A percentile compares a stretch with the other conserved stretches of the same genome.
Conservation (phyloP, 2,797 vertebrate species). For the Periparus ater region DNA sequence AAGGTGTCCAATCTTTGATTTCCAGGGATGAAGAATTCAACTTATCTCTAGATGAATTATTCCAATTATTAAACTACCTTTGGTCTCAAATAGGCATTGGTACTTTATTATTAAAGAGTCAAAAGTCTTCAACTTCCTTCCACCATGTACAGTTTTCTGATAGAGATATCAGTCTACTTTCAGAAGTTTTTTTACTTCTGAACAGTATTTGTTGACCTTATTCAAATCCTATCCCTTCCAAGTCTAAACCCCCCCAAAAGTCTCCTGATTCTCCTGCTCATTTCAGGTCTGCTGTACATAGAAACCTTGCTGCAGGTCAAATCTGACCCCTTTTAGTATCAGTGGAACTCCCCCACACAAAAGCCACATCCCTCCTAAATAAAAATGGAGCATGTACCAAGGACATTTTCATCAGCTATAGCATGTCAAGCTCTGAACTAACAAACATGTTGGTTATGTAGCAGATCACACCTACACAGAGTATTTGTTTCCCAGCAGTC, state of each 20-base stretch:
- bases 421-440: neutral
- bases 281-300: neutral
- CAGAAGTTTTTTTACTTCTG: neutral
- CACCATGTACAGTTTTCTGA: neutral
- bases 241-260: neutral
- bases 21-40: neutral
- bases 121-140: neutral
- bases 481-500: neutral
- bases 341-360: neutral
- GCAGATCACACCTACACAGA: neutral
- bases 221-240: neutral
- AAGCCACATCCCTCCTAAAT: neutral
- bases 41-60: neutral
- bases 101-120: neutral
- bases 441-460: neutral
- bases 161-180: neutral
- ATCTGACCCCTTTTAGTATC: neutral
- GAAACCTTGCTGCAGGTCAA: neutral
- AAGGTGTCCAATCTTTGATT: neutral
- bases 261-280: neutral
- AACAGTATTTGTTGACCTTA: neutral
- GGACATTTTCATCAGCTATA: neutral
- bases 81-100: neutral
- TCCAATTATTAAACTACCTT: neutral
- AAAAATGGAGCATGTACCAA: neutral